Conservation (phyloP, 2,113 vertebrate genomes). For the Ptilonorhynchus violaceus region DNA sequence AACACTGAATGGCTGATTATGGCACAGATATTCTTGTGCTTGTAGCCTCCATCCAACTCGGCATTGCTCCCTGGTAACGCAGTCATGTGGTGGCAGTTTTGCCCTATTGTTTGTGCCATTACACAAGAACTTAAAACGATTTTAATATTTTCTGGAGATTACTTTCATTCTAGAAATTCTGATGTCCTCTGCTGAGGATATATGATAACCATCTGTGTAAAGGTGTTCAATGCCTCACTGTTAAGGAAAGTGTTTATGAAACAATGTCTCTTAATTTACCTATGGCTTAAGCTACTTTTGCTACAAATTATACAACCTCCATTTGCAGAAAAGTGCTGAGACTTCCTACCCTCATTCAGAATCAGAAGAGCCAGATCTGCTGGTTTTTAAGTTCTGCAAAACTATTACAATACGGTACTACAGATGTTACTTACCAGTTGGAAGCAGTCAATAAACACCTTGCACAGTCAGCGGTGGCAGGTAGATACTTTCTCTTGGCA, state of each 20-base stretch:
- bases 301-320: background rate
- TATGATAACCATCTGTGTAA: background rate
- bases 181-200: background rate
- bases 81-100: background rate
- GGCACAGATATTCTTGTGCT: background rate
- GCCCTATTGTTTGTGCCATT: background rate
- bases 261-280: background rate
- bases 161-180: background rate
- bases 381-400: background rate
- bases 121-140: background rate
- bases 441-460: background rate
- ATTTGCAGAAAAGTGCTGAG: background rate
- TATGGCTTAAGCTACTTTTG: background rate
- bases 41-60: accelerated
- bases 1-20: background rate
- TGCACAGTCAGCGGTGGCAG: background rate
- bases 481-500: background rate
- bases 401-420: accelerated
- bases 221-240: background rate
- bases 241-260: background rate
- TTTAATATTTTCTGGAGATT: background rate
- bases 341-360: background rate
- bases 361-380: background rate
- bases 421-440: background rate
- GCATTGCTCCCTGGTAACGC: background rate